Percentiles rank a stretch among this genome's conserved stretches.
Evolutionary conservation across 2,797 vertebrate species (phyloP).

Genomic region (Cottoperca gobio): DNA sequence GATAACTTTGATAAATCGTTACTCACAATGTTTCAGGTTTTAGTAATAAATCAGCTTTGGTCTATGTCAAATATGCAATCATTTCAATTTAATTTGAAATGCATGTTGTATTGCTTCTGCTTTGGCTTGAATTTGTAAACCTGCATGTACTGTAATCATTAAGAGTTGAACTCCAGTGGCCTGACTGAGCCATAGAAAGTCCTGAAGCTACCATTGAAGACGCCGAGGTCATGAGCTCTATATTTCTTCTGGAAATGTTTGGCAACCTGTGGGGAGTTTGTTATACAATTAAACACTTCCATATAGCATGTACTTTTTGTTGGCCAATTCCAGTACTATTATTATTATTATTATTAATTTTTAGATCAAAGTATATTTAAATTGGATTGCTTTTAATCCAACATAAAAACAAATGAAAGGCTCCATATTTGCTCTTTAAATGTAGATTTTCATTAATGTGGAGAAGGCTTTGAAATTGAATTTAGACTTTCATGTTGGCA

Average conservation of each 20-base stretch:
- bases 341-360: neutral
- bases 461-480: neutral
- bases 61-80: neutral
- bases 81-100: neutral
- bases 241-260: neutral
- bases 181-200: neutral
- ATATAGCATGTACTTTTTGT: no score
- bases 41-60: neutral
- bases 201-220: neutral
- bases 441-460: neutral
- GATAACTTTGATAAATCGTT: neutral
- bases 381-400: neutral
- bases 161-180: neutral
- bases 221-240: neutral
- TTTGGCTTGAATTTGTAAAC: neutral
- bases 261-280: neutral
- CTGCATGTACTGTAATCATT: neutral
- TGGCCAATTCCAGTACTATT: neutral
- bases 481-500: neutral
- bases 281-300: no score
- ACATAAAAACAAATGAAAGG: neutral
- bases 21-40: conserved; percentile 3
- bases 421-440: neutral
- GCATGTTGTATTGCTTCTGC: neutral
- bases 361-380: neutral